These are phyloP conservation scores for Trematocara caparti DNA, from an alignment of 2,797 vertebrate species.

Conservation along the genomic window DNA sequence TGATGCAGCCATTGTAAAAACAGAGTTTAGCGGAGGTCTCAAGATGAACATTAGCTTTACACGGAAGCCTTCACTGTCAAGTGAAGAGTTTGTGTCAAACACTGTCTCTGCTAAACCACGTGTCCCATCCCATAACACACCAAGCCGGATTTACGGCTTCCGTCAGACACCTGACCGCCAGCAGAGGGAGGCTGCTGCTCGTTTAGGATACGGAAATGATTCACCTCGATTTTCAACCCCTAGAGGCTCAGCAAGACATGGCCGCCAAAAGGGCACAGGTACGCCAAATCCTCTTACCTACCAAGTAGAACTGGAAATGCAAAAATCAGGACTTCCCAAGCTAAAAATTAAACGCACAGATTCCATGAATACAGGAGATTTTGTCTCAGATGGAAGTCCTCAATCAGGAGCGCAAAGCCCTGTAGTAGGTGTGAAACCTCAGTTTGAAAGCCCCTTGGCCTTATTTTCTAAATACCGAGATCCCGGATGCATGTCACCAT, in stretches of 20 bases:
- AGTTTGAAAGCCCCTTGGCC: conserved; percentile 61
- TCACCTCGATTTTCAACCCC: conserved; percentile 62
- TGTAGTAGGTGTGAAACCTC: conserved; percentile 33
- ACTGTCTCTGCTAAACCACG: conserved; percentile 8
- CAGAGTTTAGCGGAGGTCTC: conserved; percentile 54
- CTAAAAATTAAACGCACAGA: conserved; percentile 84
- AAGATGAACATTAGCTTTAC: conserved; percentile 70
- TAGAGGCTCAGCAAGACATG: conserved; percentile 13
- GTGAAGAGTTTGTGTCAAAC: conserved; percentile 29
- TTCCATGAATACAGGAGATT: conserved; percentile 60
- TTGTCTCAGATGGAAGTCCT: conserved; percentile 16
- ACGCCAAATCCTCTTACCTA: conserved; percentile 72
- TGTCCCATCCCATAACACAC: not conserved
- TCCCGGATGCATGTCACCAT: conserved; percentile 77
- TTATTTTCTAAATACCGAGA: conserved; percentile 77
- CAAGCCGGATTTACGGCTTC: conserved; percentile 69
- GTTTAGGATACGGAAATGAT: conserved; percentile 65
- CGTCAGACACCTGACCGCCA: conserved; percentile 81
- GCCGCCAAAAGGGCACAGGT: not conserved
- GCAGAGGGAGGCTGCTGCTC: conserved; percentile 80
- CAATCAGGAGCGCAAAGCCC: conserved; percentile 33
- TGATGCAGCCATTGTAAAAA: conserved; percentile 59
- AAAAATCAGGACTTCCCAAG: conserved; percentile 87
- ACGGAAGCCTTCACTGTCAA: conserved; percentile 60
- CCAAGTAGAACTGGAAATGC: conserved; percentile 89